phyloP scores from a whole-genome alignment of 2,113 vertebrate genomes.

The Lamprotornis superbus region DNA sequence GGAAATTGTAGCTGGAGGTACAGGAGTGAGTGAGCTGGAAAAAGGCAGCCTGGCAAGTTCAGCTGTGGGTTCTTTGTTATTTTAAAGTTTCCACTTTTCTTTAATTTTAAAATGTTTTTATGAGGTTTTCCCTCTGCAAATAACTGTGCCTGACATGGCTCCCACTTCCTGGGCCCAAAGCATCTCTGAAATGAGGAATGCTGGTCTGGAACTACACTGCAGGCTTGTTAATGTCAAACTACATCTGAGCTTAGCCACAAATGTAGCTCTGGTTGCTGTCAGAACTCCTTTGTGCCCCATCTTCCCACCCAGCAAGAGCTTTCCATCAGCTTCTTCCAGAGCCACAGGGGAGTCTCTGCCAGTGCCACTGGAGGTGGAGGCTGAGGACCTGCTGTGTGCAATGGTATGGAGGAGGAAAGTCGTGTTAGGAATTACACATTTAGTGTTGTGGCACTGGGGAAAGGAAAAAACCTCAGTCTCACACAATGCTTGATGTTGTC shows the following conservation, averaged over 20 bases:
- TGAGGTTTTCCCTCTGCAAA: not conserved
- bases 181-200: not conserved
- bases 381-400: not conserved
- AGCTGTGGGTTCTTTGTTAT: not conserved
- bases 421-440: not conserved
- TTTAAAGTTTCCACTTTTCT: not conserved
- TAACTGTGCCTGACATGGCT: not conserved
- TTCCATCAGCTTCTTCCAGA: not conserved
- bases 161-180: not conserved
- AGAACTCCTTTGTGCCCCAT: not conserved
- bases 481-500: not conserved
- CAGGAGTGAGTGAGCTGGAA: not conserved
- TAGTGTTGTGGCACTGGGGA: fast-evolving
- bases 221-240: not conserved
- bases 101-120: not conserved
- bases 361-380: not conserved
- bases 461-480: not conserved
- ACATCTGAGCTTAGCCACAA: not conserved
- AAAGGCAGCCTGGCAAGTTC: not conserved
- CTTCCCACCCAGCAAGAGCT: not conserved
- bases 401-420: fast-evolving
- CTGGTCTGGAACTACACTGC: not conserved
- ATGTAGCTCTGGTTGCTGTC: not conserved
- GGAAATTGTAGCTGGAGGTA: not conserved
- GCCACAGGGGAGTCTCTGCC: not conserved